Base-by-base conservation (phyloP, 2,797 vertebrate genomes). In the Nyctalus aviator region DNA sequence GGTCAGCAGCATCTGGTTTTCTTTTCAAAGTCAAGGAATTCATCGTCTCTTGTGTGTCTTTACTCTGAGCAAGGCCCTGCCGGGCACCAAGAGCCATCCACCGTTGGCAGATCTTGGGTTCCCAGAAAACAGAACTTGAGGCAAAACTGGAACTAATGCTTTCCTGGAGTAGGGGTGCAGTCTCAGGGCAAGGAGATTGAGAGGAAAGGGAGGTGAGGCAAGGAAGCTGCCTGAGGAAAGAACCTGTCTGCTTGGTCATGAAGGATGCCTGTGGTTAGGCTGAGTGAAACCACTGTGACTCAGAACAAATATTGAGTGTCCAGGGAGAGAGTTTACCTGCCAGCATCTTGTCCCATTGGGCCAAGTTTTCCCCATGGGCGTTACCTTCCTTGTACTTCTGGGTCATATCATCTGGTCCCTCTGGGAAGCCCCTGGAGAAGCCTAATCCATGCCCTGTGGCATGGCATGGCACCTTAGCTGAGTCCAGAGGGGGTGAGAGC, bases 101-200 rank as follows among this genome's bases (percentile, higher is more conserved):
- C 0, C 3, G 32, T 20, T 25, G 50, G 81, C 14, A 64, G 64
- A 62, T 46, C 68, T 73, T 12, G 11, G 23, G 46, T 81, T 73
- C 53, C 62, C 48, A 48, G 91, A 78, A 93, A 69, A 89, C 66
- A 59, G 81, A 81, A 50, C 55, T 55, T 35, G 46, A 75, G 77
- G 46, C 50, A 32, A 75, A 48, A 44, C 14, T 75, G 7, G 5
- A 53, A 48, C 64, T 69, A 12, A 37, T 66, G 75, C 79, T 96
- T 72, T 53, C 10, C 7, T 53, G 10, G n/a, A 27, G 10, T 41
- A 57, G 41, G 23, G 41, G 53, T 64, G 2, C 55, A 57, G 35
- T 48, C 44, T 55, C 30, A 23, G 68, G 76, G 17, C 12, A 30
- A 66, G 30, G 62, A 89, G 55, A 79, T 46, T 5, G 66, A 68